Evolutionary conservation across 2,113 vertebrate genomes (phyloP).

Genomic region (Bettongia penicillata): DNA sequence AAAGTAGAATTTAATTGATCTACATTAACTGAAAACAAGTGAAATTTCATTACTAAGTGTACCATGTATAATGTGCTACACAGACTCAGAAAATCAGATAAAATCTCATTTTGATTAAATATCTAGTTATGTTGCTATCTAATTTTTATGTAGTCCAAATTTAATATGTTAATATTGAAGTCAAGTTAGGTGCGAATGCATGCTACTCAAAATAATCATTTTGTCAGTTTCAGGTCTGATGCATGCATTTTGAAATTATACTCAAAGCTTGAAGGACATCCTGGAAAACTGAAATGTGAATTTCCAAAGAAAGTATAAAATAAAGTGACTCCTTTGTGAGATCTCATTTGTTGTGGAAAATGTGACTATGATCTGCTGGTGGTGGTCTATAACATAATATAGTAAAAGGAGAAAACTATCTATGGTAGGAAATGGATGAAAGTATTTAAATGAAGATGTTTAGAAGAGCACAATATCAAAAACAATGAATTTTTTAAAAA

Average conservation of each 20-base stretch:
- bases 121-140: conserved; percentile 60
- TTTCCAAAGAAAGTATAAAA: conserved; percentile 43
- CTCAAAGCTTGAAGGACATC: conserved; percentile 9
- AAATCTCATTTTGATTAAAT: conserved; percentile 63
- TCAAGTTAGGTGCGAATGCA: conserved; percentile 53
- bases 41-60: conserved; percentile 43
- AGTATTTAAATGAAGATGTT: neutral
- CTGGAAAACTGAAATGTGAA: neutral
- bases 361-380: neutral
- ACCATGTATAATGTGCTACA: conserved; percentile 54
- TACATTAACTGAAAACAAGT: conserved; percentile 59
- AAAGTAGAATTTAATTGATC: conserved; percentile 65
- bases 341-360: conserved; percentile 1
- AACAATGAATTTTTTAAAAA: neutral
- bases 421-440: neutral
- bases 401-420: neutral
- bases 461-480: neutral
- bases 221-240: conserved; percentile 36
- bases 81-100: conserved; percentile 57
- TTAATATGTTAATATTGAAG: conserved; percentile 63
- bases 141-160: conserved; percentile 65
- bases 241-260: conserved; percentile 21
- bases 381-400: neutral
- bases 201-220: conserved; percentile 32
- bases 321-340: neutral